Conservation (phyloP, 1,140 invertebrate species). For the Elymnias hypermnestra region DNA sequence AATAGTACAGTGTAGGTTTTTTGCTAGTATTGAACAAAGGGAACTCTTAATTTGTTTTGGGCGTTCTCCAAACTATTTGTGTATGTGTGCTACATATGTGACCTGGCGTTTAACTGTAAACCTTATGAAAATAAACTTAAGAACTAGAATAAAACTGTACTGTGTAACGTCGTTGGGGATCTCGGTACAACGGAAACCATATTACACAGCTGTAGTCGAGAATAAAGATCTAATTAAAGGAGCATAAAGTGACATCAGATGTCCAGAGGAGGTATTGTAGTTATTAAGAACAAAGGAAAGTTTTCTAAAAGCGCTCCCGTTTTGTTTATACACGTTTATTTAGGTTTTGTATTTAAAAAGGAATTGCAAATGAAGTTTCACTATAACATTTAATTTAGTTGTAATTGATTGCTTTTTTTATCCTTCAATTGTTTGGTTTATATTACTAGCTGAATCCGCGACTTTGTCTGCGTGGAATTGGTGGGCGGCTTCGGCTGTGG, state of each 20-base stretch:
- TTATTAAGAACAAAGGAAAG: conserved; percentile 12
- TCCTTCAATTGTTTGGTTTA: too few species aligned
- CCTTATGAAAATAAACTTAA: neutral
- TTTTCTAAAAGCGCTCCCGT: neutral
- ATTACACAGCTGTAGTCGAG: conserved; percentile 21
- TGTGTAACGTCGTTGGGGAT: neutral
- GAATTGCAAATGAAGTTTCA: too few species aligned
- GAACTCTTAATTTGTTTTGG: conserved; percentile 25
- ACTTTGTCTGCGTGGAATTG: too few species aligned
- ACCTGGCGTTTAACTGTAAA: neutral
- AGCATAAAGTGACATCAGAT: conserved; percentile 19
- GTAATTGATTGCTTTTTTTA: too few species aligned
- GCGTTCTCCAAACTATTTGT: conserved; percentile 23
- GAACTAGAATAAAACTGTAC: conserved; percentile 1
- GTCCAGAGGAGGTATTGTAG: conserved; percentile 10
- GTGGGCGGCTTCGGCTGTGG: too few species aligned
- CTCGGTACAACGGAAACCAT: conserved; percentile 11
- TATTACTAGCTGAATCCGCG: too few species aligned
- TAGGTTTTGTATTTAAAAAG: too few species aligned
- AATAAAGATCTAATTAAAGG: conserved; percentile 23
- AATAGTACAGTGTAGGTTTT: conserved; percentile 12
- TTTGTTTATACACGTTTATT: too few species aligned
- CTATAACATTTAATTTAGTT: too few species aligned
- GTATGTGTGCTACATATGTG: conserved; percentile 8
- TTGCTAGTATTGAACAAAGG: conserved; percentile 24